These are phyloP conservation scores for Urocolius indicus DNA, from an alignment of 2,113 vertebrate genomes.

Conservation along the genomic window DNA sequence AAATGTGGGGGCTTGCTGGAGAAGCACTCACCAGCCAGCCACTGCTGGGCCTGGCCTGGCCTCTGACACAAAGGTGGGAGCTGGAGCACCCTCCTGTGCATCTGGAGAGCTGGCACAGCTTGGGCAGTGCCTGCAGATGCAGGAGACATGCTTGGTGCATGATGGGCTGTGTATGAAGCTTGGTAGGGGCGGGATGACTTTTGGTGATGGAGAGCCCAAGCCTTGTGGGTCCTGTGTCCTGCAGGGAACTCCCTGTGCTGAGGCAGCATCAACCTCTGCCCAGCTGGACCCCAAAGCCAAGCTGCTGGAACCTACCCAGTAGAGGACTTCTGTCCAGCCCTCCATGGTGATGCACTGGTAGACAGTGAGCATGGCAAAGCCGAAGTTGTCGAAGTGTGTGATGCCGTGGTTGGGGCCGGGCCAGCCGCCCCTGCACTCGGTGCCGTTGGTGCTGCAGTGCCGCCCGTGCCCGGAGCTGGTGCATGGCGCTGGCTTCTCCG, in stretches of 20 bases:
- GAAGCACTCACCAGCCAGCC: not conserved
- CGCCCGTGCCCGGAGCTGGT: conserved; percentile 89
- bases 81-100: not conserved
- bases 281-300: not conserved
- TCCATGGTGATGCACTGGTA: conserved; percentile 98
- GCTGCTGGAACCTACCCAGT: conserved; percentile 85
- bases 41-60: not conserved
- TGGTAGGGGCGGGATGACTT: not conserved
- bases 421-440: conserved; percentile 89
- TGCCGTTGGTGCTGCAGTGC: conserved; percentile 89
- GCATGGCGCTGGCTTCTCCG: conserved; percentile 89
- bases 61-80: not conserved
- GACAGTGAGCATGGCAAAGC: conserved; percentile 97
- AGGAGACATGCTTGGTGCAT: not conserved
- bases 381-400: conserved; percentile 97
- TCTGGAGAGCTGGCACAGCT: not conserved
- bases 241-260: not conserved
- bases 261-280: not conserved
- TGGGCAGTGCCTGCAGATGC: not conserved
- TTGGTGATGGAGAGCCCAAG: not conserved
- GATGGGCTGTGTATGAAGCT: not conserved
- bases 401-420: conserved; percentile 94
- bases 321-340: conserved; percentile 95
- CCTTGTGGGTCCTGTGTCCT: not conserved
- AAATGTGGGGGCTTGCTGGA: not conserved